A percentile compares a stretch with the other conserved stretches of the same genome.
These are phyloP conservation scores for Aphelinus certus DNA, from an alignment of 1,140 invertebrate species.

Conservation along the genomic window DNA sequence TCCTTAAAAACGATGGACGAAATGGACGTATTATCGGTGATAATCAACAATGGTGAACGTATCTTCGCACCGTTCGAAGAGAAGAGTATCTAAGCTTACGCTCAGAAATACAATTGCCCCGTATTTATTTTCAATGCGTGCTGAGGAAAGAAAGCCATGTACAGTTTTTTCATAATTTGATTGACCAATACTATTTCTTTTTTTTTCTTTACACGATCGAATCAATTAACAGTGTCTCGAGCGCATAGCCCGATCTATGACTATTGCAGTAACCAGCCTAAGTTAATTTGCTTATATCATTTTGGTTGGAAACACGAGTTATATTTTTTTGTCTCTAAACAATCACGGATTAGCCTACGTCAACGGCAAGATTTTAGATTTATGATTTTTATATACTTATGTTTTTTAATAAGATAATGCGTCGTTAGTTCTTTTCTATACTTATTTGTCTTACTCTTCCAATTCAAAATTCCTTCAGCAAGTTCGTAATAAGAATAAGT, in stretches of 20 bases:
- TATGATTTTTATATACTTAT: not conserved
- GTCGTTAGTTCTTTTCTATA: not conserved
- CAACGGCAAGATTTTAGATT: constrained; percentile 28
- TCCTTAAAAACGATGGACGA: constrained; percentile 37
- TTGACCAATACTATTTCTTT: constrained; percentile 13
- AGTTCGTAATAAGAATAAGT: not conserved
- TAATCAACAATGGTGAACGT: constrained; percentile 31
- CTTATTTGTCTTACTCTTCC: not conserved
- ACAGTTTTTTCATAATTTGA: constrained; percentile 4
- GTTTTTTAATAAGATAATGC: not conserved
- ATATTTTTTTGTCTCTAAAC: constrained; percentile 52
- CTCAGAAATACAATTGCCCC: constrained; percentile 18
- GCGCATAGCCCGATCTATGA: constrained; percentile 36
- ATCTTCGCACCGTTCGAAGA: constrained; percentile 37
- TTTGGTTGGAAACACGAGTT: constrained; percentile 42
- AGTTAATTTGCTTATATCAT: constrained; percentile 28
- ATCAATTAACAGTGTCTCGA: constrained; percentile 25
- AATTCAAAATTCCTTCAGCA: constrained; percentile 17
- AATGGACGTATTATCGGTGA: constrained; percentile 40
- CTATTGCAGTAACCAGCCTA: constrained; percentile 49
- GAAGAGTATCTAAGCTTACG: constrained; percentile 5
- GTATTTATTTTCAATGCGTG: constrained; percentile 1
- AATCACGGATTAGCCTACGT: constrained; percentile 55
- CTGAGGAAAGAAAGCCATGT: constrained; percentile 21
- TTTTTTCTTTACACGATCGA: constrained; percentile 17